A percentile compares a stretch with the other conserved stretches of the same genome.
These are phyloP conservation scores for Todiramphus chloris DNA, from an alignment of 2,113 vertebrate genomes.

Conservation along the genomic window DNA sequence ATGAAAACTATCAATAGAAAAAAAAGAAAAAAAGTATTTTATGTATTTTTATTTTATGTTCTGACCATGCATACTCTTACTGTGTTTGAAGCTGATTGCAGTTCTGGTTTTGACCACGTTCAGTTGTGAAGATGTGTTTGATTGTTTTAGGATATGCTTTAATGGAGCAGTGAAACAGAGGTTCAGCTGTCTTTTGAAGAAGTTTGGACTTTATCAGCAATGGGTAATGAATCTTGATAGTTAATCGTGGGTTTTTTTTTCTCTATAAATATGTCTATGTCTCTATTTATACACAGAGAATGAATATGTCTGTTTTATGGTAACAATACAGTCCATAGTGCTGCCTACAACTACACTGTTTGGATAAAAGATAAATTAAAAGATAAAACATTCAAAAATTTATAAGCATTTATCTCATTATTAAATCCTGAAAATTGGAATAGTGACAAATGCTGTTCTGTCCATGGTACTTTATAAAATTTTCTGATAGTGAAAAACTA, in stretches of 20 bases:
- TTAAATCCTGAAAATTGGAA: not conserved
- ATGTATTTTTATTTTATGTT: not conserved
- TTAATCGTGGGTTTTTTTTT: not conserved
- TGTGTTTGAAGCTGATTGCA: not conserved
- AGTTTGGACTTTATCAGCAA: not conserved
- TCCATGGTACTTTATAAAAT: not conserved
- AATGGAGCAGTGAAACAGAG: not conserved
- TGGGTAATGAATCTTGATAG: not conserved
- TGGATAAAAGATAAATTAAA: constrained; percentile 12
- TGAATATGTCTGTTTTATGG: not conserved
- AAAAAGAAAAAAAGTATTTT: not conserved
- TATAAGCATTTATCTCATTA: not conserved
- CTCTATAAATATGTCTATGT: not conserved
- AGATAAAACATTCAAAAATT: not conserved
- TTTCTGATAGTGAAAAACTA: not conserved
- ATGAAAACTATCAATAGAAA: not conserved
- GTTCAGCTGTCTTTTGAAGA: not conserved
- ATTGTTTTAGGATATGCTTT: not conserved
- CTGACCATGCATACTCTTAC: rapidly evolving
- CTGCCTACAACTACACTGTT: not conserved
- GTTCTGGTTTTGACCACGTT: not conserved
- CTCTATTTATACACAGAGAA: not conserved
- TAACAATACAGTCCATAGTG: not conserved
- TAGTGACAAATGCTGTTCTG: not conserved
- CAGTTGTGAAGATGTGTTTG: not conserved